Base-by-base conservation (phyloP, 2,113 vertebrate genomes). In the Budorcas taxicolor region DNA sequence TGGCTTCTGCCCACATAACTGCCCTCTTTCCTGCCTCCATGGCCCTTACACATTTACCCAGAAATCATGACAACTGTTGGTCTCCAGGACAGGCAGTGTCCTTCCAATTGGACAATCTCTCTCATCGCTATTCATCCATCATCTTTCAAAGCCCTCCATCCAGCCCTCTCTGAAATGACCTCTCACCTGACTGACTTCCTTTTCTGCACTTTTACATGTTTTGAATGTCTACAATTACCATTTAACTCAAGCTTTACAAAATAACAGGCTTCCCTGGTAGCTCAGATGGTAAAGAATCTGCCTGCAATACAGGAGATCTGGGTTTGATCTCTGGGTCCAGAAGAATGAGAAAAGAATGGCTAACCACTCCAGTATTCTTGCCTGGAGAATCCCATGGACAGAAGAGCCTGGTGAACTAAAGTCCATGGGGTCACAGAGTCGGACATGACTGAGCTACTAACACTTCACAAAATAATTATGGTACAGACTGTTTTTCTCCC, bases 181-280 rank as follows among this genome's bases (percentile, higher is more conserved):
- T 93, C 89, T 67, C 84, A 74, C 60, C 45, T 33, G 17, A 47
- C 78, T 85, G n/a, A 47, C 78, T 80, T 80, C 47, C 25, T 87
- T 31, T 25, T 76, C 52, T 62, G 45, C 7, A 36, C 2, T 82
- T 84, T 60, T 8, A 52, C 45, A 43, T 71, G 71, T 89, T 89
- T 95, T n/a, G 47, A 86, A 82, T 36, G 14, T 47, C 60, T 29
- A 47, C 23, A 87, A 93, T 82, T 81, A 92, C 64, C 94, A 53
- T 58, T 93, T 67, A n/a, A 89, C 64, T 89, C 52, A 85, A 92
- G 67, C 67, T 71, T 90, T 89, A 67, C 74, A 88, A 87, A 94
- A 76, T 76, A 78, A 45, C 33, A 9, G 62, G 33, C 62, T 67
- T 67, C 62, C 16, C 16, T 67, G 7, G 62, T 19, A 17, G 16